phyloP scores from a whole-genome alignment of 2,888 invertebrate species.

The Hypomecis punctinalis region DNA sequence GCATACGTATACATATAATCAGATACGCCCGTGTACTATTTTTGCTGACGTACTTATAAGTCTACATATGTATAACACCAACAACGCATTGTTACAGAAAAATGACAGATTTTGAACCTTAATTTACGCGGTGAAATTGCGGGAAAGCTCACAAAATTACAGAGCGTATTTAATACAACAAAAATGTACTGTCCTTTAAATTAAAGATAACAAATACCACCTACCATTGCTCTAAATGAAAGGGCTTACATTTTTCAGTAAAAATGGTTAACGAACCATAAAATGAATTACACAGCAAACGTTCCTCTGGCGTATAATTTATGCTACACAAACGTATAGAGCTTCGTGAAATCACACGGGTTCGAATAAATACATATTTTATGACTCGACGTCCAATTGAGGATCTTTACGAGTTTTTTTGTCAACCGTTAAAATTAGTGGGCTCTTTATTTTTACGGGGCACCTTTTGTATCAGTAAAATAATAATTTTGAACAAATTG shows the following conservation, averaged over 20 bases:
- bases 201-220: constrained; percentile 22
- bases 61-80: too few species aligned
- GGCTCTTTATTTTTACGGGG: constrained; percentile 33
- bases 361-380: constrained; percentile 49
- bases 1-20: too few species aligned
- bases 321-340: constrained; percentile 47
- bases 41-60: too few species aligned
- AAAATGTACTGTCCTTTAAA: not conserved
- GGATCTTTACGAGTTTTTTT: constrained; percentile 46
- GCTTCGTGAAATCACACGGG: constrained; percentile 55
- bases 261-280: constrained; percentile 60
- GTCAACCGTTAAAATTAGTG: constrained; percentile 42
- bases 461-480: constrained; percentile 23
- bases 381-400: constrained; percentile 43
- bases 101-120: too few species aligned
- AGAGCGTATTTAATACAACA: not conserved
- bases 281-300: constrained; percentile 64
- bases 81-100: too few species aligned
- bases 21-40: too few species aligned
- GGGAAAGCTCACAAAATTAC: too few species aligned
- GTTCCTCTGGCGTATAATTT: constrained; percentile 54
- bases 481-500: not conserved
- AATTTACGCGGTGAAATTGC: too few species aligned
- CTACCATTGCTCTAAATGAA: constrained; percentile 33
- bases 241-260: constrained; percentile 46